A percentile compares a stretch with the other conserved stretches of the same genome.
phyloP scores from a whole-genome alignment of 2,888 invertebrate species.

The Rutpela maculata region DNA sequence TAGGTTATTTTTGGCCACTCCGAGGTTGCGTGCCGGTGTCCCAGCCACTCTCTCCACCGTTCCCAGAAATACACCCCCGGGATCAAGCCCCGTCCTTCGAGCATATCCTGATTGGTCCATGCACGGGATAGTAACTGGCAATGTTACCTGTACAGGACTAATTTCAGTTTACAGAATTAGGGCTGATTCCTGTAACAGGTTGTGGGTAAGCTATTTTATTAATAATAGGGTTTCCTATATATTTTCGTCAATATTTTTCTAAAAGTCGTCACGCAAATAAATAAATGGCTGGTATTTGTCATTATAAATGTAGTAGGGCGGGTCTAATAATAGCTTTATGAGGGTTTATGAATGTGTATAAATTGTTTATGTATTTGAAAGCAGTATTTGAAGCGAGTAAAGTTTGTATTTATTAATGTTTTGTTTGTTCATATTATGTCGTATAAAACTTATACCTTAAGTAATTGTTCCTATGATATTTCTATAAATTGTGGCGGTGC shows the following conservation, averaged over 20 bases:
- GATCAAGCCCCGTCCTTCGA: constrained; percentile 79
- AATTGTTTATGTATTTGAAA: not conserved
- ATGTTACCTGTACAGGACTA: constrained; percentile 85
- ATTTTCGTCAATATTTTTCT: not conserved
- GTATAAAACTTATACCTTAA: not conserved
- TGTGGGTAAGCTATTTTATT: constrained; percentile 77
- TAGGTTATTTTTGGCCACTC: constrained; percentile 85
- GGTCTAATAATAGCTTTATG: not conserved
- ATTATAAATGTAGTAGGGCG: not conserved
- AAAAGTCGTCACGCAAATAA: not conserved
- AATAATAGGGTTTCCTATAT: constrained; percentile 8
- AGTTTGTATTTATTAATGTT: not conserved
- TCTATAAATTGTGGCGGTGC: not conserved
- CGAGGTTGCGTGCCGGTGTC: constrained; percentile 84
- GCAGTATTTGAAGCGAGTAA: not conserved
- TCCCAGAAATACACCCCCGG: constrained; percentile 79
- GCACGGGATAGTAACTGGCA: constrained; percentile 82
- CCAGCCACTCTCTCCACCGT: constrained; percentile 85
- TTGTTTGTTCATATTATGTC: not conserved
- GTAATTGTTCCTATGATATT: not conserved
- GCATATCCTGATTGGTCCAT: constrained; percentile 77
- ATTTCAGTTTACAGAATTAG: constrained; percentile 87
- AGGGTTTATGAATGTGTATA: not conserved
- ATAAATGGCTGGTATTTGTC: not conserved
- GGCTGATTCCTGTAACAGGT: constrained; percentile 86